Evolutionary conservation across 2,113 vertebrate species (phyloP).

Genomic region (Hippocampus mohnikei): DNA sequence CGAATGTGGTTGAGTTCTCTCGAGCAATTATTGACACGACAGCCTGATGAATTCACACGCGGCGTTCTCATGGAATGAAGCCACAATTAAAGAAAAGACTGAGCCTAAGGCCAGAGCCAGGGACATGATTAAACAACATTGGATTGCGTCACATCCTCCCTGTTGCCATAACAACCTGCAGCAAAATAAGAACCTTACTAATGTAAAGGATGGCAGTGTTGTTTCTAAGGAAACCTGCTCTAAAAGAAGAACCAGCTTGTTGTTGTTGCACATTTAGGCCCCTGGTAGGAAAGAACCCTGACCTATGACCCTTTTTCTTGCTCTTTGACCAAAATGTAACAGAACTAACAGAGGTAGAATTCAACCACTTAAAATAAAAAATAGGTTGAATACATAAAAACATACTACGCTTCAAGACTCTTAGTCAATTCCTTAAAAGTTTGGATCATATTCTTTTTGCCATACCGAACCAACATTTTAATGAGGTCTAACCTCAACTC

Average conservation of each 20-base stretch:
- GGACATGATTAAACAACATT: slow-evolving; percentile 34
- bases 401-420: too few species aligned
- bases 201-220: slow-evolving; percentile 31
- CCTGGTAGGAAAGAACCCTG: slow-evolving; percentile 37
- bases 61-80: neutral
- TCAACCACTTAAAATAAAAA: too few species aligned
- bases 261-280: slow-evolving; percentile 42
- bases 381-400: too few species aligned
- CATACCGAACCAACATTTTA: too few species aligned
- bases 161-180: slow-evolving; percentile 70
- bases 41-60: neutral
- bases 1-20: neutral
- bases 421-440: too few species aligned
- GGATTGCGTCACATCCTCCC: slow-evolving; percentile 56
- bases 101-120: slow-evolving; percentile 34
- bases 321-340: slow-evolving; percentile 13
- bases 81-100: slow-evolving; percentile 26
- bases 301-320: slow-evolving; percentile 55
- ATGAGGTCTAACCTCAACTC: neutral
- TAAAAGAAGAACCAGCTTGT: slow-evolving; percentile 39
- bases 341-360: neutral
- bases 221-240: slow-evolving; percentile 58
- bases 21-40: neutral
- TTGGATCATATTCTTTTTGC: too few species aligned
- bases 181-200: slow-evolving; percentile 40